Evolutionary conservation across 2,113 vertebrate species (phyloP).

Genomic region (Empidonax alnorum): DNA sequence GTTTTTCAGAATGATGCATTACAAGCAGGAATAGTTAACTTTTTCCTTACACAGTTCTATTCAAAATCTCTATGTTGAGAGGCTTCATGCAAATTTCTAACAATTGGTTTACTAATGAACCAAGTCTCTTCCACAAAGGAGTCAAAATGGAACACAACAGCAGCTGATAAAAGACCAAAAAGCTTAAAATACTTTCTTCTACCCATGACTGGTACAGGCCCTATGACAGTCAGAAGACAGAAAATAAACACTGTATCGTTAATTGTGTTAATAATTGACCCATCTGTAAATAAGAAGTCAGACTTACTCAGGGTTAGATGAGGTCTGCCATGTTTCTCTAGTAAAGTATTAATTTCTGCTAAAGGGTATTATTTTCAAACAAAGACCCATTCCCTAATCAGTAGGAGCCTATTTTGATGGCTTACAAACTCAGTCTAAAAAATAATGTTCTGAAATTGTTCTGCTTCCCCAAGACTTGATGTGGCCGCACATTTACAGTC

Average conservation of each 20-base stretch:
- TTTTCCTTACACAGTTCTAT: neutral
- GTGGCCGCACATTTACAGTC: neutral
- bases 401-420: neutral
- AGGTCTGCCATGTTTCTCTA: slow-evolving; percentile 7
- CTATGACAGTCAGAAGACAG: neutral
- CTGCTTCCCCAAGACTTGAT: neutral
- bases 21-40: neutral
- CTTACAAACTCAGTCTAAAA: neutral
- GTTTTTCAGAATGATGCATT: neutral
- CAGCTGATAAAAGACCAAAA: neutral
- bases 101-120: neutral
- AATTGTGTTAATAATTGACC: slow-evolving; percentile 64
- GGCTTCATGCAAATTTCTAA: neutral
- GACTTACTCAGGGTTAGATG: slow-evolving; percentile 11
- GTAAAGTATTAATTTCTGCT: slow-evolving; percentile 61
- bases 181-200: neutral
- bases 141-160: neutral
- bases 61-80: neutral
- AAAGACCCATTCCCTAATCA: neutral
- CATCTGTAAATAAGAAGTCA: slow-evolving; percentile 38
- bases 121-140: neutral
- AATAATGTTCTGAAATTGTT: neutral
- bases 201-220: neutral
- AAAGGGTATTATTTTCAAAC: slow-evolving; percentile 26
- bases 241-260: neutral